Percentiles rank a stretch among this genome's conserved stretches.
Evolutionary conservation across 2,113 vertebrate species (phyloP).

Genomic region (Epinephelus moara): DNA sequence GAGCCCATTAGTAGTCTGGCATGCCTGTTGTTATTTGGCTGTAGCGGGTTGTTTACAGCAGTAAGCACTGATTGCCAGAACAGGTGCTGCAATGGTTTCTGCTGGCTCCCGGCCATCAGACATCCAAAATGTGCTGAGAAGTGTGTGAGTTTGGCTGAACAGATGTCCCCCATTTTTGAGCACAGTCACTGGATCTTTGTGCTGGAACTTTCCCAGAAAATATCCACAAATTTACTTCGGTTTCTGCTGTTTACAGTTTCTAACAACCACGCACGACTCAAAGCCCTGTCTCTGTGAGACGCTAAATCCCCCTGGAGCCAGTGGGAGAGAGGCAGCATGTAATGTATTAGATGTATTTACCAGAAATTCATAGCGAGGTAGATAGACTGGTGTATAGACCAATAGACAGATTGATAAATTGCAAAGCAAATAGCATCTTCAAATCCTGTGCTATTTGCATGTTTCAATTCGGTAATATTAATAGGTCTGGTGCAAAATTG

Average conservation of each 20-base stretch:
- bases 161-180: slow-evolving; percentile 19
- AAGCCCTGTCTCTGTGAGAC: not conserved
- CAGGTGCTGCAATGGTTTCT: slow-evolving; percentile 36
- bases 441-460: too few relatives aligned
- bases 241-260: not conserved
- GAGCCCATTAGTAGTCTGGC: slow-evolving; percentile 39
- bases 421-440: too few relatives aligned
- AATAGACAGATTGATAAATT: too few relatives aligned
- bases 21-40: slow-evolving; percentile 36
- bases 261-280: not conserved
- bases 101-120: slow-evolving; percentile 20
- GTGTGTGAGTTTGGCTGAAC: not conserved
- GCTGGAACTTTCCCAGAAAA: not conserved
- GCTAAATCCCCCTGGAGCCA: not conserved
- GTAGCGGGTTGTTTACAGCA: slow-evolving; percentile 30
- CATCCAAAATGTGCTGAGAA: not conserved
- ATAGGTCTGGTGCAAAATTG: too few relatives aligned
- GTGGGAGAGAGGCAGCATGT: too few relatives aligned
- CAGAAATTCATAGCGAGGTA: too few relatives aligned
- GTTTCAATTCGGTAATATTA: too few relatives aligned
- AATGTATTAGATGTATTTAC: not conserved
- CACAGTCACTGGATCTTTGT: not conserved
- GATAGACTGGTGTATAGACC: too few relatives aligned
- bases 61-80: slow-evolving; percentile 18
- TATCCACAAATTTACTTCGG: not conserved